These are phyloP conservation scores for Tetramorium alpestre DNA, from an alignment of 1,140 invertebrate genomes.

Conservation along the genomic window DNA sequence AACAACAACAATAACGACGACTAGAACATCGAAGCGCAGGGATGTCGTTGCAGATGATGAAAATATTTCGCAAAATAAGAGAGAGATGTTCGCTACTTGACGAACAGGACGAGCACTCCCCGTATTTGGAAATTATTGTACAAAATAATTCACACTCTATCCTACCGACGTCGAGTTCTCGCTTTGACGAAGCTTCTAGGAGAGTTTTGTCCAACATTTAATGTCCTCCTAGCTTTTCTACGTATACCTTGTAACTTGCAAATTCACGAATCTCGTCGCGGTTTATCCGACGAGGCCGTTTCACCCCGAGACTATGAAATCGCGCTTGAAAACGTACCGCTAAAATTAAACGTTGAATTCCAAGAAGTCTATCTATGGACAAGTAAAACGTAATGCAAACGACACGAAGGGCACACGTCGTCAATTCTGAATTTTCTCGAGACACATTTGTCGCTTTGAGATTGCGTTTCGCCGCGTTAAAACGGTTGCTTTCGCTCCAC, in stretches of 20 bases:
- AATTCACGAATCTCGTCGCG: constrained; percentile 71
- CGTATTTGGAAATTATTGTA: constrained; percentile 77
- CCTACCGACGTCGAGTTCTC: constrained; percentile 73
- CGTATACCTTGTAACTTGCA: constrained; percentile 70
- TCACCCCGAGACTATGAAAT: constrained; percentile 24
- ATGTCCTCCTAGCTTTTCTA: constrained; percentile 73
- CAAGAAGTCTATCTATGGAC: not conserved
- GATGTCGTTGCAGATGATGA: constrained; percentile 30
- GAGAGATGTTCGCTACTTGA: constrained; percentile 76
- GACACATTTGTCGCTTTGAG: not conserved
- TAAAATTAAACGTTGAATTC: constrained; percentile 26
- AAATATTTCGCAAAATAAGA: constrained; percentile 34
- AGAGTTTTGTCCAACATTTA: constrained; percentile 71
- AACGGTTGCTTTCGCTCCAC: constrained; percentile 23
- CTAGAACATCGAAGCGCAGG: not conserved
- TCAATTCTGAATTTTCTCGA: constrained; percentile 16
- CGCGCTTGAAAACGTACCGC: constrained; percentile 1
- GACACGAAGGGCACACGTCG: constrained; percentile 14
- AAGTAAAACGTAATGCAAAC: not conserved
- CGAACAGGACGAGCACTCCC: constrained; percentile 68
- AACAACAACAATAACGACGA: not conserved
- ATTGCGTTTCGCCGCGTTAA: constrained; percentile 9
- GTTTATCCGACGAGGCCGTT: constrained; percentile 67
- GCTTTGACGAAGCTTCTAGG: constrained; percentile 74
- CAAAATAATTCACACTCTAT: constrained; percentile 72